phyloP scores from a whole-genome alignment of 2,888 invertebrate species.

The Flabesymbios commensalis region DNA sequence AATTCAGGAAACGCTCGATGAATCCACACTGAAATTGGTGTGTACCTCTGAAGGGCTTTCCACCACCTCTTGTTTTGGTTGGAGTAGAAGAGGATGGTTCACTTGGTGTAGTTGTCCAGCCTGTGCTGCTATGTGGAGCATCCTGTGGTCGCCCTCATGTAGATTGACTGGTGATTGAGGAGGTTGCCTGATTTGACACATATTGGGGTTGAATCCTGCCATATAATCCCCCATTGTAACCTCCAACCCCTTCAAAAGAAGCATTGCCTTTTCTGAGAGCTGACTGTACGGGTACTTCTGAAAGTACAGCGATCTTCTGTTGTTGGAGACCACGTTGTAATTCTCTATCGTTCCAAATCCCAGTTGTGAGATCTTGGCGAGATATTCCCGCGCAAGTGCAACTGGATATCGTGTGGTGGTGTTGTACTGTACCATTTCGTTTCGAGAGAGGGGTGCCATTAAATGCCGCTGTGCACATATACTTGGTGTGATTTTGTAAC shows the following conservation, averaged over 20 bases:
- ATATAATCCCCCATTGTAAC: conserved; percentile 14
- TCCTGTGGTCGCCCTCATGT: too few species aligned
- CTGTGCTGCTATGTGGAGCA: too few species aligned
- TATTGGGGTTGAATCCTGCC: conserved; percentile 20
- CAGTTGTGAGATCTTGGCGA: conserved; percentile 23
- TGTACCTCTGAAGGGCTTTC: too few species aligned
- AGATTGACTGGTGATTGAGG: too few species aligned
- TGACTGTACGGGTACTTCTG: conserved; percentile 24
- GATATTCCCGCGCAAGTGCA: conserved; percentile 23
- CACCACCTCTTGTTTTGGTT: too few species aligned
- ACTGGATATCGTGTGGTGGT: conserved; percentile 29
- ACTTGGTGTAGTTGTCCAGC: too few species aligned
- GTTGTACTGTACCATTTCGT: conserved; percentile 22
- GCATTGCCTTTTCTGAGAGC: conserved; percentile 2
- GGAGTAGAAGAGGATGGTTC: too few species aligned
- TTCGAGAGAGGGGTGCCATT: conserved; percentile 22
- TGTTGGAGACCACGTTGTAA: conserved; percentile 12
- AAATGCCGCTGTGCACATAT: conserved; percentile 29
- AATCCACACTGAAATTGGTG: too few species aligned
- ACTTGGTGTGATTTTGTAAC: conserved; percentile 21
- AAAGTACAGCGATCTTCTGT: conserved; percentile 18
- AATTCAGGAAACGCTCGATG: too few species aligned
- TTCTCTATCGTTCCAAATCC: conserved; percentile 23
- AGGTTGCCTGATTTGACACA: too few species aligned
- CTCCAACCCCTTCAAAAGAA: conserved; percentile 15